Conservation (phyloP, 92 coral and sea anemone species). For the Phymanthus crucifer region DNA sequence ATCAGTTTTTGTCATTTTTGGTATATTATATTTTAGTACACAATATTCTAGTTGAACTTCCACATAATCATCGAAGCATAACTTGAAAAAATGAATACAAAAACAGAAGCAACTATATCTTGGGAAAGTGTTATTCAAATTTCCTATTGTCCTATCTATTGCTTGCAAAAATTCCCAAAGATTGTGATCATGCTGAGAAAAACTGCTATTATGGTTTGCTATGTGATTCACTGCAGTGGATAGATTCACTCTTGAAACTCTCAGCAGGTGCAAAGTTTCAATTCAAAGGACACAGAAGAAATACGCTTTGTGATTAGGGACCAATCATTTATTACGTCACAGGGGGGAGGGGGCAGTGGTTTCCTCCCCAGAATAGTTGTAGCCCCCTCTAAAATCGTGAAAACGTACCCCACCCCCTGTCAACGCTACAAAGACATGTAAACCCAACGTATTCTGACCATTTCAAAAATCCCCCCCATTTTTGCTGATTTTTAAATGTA, state of each 20-base stretch:
- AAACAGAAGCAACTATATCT: not conserved
- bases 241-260: not conserved
- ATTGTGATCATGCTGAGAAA: conserved; percentile 1
- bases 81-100: not conserved
- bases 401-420: too few species aligned
- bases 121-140: not conserved
- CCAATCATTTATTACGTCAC: too few species aligned
- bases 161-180: conserved; percentile 2
- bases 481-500: too few species aligned
- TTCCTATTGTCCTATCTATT: not conserved
- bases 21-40: not conserved
- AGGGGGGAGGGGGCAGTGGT: too few species aligned
- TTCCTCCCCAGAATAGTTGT: too few species aligned
- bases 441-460: too few species aligned
- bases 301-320: not conserved
- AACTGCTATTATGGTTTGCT: not conserved
- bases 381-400: too few species aligned
- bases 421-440: too few species aligned
- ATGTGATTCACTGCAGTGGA: not conserved
- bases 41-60: not conserved
- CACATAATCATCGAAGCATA: not conserved
- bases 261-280: conserved; percentile 3
- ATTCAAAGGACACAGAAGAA: not conserved
- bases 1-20: not conserved
- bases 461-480: too few species aligned